Conservation (phyloP, 1,140 invertebrate species). For the Acyrthosiphon pisum region DNA sequence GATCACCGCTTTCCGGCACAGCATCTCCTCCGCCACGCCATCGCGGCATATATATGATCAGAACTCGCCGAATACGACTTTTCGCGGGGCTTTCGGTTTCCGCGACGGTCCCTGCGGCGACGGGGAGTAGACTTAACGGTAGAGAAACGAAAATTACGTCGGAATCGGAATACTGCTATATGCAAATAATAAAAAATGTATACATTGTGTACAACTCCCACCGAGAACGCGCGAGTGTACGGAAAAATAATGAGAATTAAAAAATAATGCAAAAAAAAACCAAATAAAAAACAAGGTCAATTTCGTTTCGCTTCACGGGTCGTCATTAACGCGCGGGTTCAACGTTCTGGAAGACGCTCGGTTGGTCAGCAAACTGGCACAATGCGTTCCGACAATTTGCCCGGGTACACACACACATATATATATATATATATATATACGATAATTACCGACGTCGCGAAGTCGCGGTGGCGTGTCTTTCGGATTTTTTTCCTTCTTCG, state of each 20-base stretch:
- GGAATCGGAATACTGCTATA: neutral
- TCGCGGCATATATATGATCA: no score
- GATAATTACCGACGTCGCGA: neutral
- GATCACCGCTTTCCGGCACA: neutral
- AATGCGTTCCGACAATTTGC: slow-evolving; percentile 56
- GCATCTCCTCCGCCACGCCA: neutral
- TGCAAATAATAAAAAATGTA: neutral
- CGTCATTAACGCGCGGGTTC: slow-evolving; percentile 48
- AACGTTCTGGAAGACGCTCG: slow-evolving; percentile 55
- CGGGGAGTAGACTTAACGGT: neutral
- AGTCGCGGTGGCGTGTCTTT: neutral
- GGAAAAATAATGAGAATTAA: neutral
- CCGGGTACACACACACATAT: neutral
- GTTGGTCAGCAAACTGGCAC: slow-evolving; percentile 57
- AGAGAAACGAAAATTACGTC: neutral
- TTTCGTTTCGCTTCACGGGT: slow-evolving; percentile 56
- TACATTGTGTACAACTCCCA: neutral
- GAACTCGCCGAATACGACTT: neutral
- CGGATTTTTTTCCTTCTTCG: neutral
- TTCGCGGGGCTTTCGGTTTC: neutral
- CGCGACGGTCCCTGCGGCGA: neutral
- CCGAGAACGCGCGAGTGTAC: neutral
- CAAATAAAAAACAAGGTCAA: slow-evolving; percentile 53
- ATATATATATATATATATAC: neutral
- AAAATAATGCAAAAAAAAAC: neutral